Conservation (phyloP, 2,113 vertebrate species). For the Triplophysa dalaica region DNA sequence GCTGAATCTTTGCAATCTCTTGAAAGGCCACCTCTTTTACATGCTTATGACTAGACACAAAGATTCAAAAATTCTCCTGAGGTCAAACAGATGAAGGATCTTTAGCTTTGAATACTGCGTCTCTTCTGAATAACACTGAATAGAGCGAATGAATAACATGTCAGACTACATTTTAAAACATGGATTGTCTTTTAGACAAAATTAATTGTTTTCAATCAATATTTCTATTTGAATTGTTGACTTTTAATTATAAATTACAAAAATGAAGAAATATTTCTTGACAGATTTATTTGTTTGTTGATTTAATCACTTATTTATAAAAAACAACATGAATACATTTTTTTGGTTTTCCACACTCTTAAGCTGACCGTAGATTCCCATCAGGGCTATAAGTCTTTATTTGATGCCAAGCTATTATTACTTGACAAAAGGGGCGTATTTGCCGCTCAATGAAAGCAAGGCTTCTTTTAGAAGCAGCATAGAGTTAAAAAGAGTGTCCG, state of each 20-base stretch:
- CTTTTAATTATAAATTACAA: too few species aligned
- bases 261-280: too few species aligned
- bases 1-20: constrained; percentile 49
- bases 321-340: background rate
- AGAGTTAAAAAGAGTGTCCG: constrained; percentile 35
- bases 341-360: constrained; percentile 37
- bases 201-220: background rate
- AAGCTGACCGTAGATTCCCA: constrained; percentile 31
- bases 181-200: background rate
- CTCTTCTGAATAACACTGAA: constrained; percentile 4
- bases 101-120: constrained; percentile 17
- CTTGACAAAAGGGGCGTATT: constrained; percentile 37
- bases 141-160: constrained; percentile 16
- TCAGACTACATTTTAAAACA: background rate
- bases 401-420: constrained; percentile 45
- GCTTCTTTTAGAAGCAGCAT: constrained; percentile 36
- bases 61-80: constrained; percentile 44
- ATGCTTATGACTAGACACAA: constrained; percentile 30
- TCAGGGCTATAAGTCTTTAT: constrained; percentile 25
- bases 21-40: constrained; percentile 48
- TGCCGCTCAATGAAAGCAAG: constrained; percentile 41
- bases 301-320: too few species aligned
- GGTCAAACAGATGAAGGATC: constrained; percentile 42
- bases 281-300: too few species aligned
- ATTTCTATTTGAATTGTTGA: background rate